Conservation (phyloP, 2,797 vertebrate species). For the Eulemur coronatus region DNA sequence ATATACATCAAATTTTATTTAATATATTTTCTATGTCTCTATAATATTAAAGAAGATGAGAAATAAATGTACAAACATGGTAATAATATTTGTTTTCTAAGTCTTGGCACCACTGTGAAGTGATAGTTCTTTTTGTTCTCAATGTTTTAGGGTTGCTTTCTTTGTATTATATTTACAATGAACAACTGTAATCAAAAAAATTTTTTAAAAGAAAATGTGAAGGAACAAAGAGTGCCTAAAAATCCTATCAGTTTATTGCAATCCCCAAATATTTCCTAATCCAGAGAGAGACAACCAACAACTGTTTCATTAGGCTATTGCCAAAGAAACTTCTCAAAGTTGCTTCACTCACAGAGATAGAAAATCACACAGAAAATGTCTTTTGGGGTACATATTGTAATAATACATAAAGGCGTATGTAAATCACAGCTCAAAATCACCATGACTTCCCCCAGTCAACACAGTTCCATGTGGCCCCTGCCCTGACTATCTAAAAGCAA, state of each 20-base stretch:
- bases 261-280: slow-evolving; percentile 1
- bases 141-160: background rate
- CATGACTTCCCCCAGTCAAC: background rate
- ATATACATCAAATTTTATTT: background rate
- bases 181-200: slow-evolving; percentile 36
- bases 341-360: background rate
- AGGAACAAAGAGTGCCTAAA: slow-evolving; percentile 21
- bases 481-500: background rate
- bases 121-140: background rate
- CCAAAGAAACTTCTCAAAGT: background rate
- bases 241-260: background rate
- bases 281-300: slow-evolving; percentile 1
- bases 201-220: slow-evolving; percentile 6
- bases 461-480: background rate
- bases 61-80: background rate
- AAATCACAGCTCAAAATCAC: slow-evolving; percentile 1
- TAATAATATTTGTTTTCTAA: background rate
- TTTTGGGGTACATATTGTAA: background rate
- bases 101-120: background rate
- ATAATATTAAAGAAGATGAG: background rate
- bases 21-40: background rate
- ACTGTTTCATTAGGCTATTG: background rate
- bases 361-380: background rate
- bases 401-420: background rate
- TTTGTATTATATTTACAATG: background rate